Percentiles rank a stretch among this genome's conserved stretches.
Conservation (phyloP, 2,888 invertebrate genomes). For the Drosophila lutescens region DNA sequence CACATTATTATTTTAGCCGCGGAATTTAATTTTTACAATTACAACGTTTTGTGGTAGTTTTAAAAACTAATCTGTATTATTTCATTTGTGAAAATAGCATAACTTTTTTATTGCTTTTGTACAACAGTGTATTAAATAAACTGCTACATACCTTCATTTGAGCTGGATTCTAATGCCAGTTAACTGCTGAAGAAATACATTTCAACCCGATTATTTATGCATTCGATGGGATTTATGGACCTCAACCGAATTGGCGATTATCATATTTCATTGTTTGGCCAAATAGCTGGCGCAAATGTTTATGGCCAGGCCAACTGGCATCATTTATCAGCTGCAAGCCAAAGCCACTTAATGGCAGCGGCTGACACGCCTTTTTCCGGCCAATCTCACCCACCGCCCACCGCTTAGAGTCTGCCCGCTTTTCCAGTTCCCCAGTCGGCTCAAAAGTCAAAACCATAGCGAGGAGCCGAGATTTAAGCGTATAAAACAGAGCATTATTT, state of each 20-base stretch:
- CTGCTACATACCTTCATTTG: neutral
- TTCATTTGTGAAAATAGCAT: neutral
- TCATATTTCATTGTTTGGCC: constrained; percentile 49
- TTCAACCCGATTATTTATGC: constrained; percentile 30
- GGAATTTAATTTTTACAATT: constrained; percentile 7
- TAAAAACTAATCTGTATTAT: neutral
- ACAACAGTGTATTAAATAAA: too few relatives aligned
- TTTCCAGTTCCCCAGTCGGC: constrained; percentile 6
- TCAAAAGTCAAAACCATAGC: constrained; percentile 46
- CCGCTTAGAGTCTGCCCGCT: neutral
- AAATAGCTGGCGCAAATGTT: constrained; percentile 38
- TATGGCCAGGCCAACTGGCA: constrained; percentile 40
- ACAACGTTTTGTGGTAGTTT: too few relatives aligned
- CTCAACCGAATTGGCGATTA: constrained; percentile 26
- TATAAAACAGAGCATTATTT: constrained; percentile 52
- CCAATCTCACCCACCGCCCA: neutral
- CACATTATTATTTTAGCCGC: neutral
- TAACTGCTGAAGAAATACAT: constrained; percentile 11
- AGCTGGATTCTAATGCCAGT: constrained; percentile 9
- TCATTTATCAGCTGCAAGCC: constrained; percentile 53
- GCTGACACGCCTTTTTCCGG: constrained; percentile 15
- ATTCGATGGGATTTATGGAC: constrained; percentile 41
- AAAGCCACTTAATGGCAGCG: constrained; percentile 46
- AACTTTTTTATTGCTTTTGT: neutral
- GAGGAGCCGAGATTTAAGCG: constrained; percentile 34